These are phyloP conservation scores for Metaphire vulgaris DNA, from an alignment of 1,140 invertebrate genomes.

Conservation along the genomic window DNA sequence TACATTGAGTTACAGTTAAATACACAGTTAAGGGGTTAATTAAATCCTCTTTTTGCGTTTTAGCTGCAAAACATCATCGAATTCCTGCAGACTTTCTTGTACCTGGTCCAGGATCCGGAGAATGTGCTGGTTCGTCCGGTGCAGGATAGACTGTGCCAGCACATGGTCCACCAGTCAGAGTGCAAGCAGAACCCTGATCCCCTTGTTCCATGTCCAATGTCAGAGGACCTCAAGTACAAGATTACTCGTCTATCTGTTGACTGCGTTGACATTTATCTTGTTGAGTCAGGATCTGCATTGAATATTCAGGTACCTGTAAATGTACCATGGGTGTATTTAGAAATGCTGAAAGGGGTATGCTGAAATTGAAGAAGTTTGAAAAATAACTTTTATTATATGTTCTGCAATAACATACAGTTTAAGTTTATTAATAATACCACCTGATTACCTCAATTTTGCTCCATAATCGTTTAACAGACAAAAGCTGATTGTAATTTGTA, in stretches of 20 bases:
- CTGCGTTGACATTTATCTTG: constrained; percentile 79
- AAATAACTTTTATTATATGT: too few relatives aligned
- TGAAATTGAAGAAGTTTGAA: too few relatives aligned
- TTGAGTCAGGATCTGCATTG: constrained; percentile 77
- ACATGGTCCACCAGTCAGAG: constrained; percentile 67
- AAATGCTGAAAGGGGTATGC: too few relatives aligned
- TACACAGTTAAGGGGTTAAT: too few relatives aligned
- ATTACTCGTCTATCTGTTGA: constrained; percentile 87
- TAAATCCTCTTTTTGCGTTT: too few relatives aligned
- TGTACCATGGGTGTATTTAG: not conserved
- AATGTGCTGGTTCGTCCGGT: constrained; percentile 74
- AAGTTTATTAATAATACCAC: too few relatives aligned
- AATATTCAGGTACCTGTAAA: constrained; percentile 65
- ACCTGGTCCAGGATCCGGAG: constrained; percentile 79
- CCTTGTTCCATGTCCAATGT: constrained; percentile 64
- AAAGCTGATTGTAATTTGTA: too few relatives aligned
- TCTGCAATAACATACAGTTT: too few relatives aligned
- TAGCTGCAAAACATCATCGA: constrained; percentile 75
- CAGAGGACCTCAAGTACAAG: constrained; percentile 88
- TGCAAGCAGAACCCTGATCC: constrained; percentile 56
- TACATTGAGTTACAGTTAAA: too few relatives aligned
- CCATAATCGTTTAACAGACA: too few relatives aligned
- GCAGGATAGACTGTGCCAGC: constrained; percentile 73
- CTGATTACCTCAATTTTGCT: too few relatives aligned
- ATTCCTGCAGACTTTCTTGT: constrained; percentile 78